Conservation (phyloP, 2,797 vertebrate genomes). For the Tolypeutes matacus region DNA sequence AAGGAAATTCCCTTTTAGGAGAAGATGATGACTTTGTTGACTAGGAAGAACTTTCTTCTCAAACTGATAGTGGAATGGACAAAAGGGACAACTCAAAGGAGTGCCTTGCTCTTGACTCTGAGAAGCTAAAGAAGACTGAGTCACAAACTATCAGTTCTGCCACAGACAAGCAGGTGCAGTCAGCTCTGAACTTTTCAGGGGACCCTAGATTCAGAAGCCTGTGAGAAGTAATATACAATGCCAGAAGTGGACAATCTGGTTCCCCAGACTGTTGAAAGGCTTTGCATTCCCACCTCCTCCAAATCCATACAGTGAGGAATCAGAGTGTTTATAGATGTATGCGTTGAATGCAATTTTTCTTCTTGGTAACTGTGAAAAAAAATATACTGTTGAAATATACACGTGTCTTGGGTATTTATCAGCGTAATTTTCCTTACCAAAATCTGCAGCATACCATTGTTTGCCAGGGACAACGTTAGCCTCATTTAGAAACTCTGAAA, state of each 20-base stretch:
- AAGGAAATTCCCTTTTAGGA: conserved; percentile 90
- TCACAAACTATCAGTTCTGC: conserved; percentile 78
- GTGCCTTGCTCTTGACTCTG: conserved; percentile 76
- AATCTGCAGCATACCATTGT: conserved; percentile 82
- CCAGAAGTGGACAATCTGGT: conserved; percentile 87
- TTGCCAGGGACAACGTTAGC: conserved; percentile 86
- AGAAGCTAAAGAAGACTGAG: conserved; percentile 78
- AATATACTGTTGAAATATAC: conserved; percentile 88
- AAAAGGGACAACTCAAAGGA: conserved; percentile 81
- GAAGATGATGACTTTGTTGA: conserved; percentile 93
- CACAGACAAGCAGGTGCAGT: conserved; percentile 81
- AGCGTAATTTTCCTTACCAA: conserved; percentile 86
- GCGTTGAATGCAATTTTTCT: conserved; percentile 85
- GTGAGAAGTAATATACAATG: conserved; percentile 88
- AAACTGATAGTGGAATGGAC: conserved; percentile 80
- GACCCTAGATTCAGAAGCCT: conserved; percentile 86
- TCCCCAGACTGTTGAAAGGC: conserved; percentile 82
- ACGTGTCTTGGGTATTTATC: conserved; percentile 89
- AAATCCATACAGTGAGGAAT: conserved; percentile 65
- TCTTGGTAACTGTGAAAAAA: conserved; percentile 90
- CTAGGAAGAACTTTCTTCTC: conserved; percentile 89
- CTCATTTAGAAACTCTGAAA: conserved; percentile 80
- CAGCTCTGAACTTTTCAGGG: conserved; percentile 80
- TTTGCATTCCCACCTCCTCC: conserved; percentile 76
- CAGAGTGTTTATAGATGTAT: conserved; percentile 81